Base-by-base conservation (phyloP, 2,113 vertebrate genomes). In the Spizaetus ornatus region DNA sequence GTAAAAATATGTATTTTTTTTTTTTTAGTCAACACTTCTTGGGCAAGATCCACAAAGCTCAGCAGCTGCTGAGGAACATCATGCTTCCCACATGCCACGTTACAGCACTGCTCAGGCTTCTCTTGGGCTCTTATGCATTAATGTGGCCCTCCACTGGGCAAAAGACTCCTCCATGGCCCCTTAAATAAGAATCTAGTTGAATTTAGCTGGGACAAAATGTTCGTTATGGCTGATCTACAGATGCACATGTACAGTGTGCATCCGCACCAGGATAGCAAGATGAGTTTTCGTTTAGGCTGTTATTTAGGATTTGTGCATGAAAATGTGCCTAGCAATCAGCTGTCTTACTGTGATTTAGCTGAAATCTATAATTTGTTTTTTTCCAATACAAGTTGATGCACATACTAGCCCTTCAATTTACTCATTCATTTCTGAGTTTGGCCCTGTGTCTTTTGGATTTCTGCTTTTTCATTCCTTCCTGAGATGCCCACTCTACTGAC, bases 371-470 rank as follows among this genome's bases (percentile, higher is more conserved):
- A n/a, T 53, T 84, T 92, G 25, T 9, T 77, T 95, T 59, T 59
- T 72, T 19, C 47, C 50, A 48, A 5, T 58, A n/a, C 32, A 84
- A 66, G 74, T 82, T 38, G 80, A 5, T 58, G 53, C 59, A 91
- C 31, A 18, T 55, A n/a, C 29, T 65, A 58, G 27, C 21, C 58
- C 78, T 78, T 71, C 58, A 55, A 16, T 93, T 94, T 88, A 94
- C 52, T 92, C n/a, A 67, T 81, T 94, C 61, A n/a, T n/a, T 88
- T 56, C 55, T 71, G 86, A 71, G 84, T 93, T 96, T 96, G 63
- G 88, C 59, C 61, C 43, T 16, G 11, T 86, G 58, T 72, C 55
- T 92, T 92, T 84, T 4, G 55, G 34, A 71, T 94, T 95, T 94
- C 76, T 94, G 63, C 65, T 88, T 86, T 94, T 94, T 73, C 31